phyloP scores from a whole-genome alignment of 2,113 vertebrate species.

The Abramis brama region DNA sequence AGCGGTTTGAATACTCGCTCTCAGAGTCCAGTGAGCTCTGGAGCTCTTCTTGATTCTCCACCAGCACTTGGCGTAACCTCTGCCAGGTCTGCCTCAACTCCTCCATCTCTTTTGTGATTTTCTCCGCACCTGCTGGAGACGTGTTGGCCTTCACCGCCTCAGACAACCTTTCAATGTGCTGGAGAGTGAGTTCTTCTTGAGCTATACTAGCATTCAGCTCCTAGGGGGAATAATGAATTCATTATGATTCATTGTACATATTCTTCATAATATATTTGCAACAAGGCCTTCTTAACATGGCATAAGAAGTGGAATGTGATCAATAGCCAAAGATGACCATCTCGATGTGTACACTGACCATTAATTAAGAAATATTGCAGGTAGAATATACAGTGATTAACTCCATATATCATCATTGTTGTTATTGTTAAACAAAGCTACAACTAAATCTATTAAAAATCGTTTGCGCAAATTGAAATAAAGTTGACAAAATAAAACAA shows the following conservation, averaged over 20 bases:
- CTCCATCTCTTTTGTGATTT: slow-evolving; percentile 79
- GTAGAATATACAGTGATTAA: neutral
- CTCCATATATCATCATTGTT: neutral
- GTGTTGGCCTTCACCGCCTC: slow-evolving; percentile 78
- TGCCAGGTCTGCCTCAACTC: slow-evolving; percentile 81
- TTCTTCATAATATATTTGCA: neutral
- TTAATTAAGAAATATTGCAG: neutral
- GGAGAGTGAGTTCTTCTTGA: slow-evolving; percentile 76
- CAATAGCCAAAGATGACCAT: neutral
- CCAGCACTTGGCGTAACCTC: slow-evolving; percentile 73
- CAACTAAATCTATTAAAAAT: neutral
- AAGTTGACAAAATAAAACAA: neutral
- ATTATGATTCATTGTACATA: neutral
- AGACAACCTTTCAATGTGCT: slow-evolving; percentile 77
- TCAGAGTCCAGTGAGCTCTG: slow-evolving; percentile 71
- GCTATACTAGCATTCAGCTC: slow-evolving; percentile 78
- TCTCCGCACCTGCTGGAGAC: slow-evolving; percentile 84
- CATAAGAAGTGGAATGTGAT: neutral
- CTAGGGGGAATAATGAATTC: slow-evolving; percentile 53
- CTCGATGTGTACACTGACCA: neutral
- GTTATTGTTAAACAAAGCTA: neutral
- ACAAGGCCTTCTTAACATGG: neutral
- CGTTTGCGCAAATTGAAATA: neutral
- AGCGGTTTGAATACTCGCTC: slow-evolving; percentile 73
- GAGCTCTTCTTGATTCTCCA: slow-evolving; percentile 75